Conservation (phyloP, 2,797 vertebrate species). For the Enteromius thamalakanensis region DNA sequence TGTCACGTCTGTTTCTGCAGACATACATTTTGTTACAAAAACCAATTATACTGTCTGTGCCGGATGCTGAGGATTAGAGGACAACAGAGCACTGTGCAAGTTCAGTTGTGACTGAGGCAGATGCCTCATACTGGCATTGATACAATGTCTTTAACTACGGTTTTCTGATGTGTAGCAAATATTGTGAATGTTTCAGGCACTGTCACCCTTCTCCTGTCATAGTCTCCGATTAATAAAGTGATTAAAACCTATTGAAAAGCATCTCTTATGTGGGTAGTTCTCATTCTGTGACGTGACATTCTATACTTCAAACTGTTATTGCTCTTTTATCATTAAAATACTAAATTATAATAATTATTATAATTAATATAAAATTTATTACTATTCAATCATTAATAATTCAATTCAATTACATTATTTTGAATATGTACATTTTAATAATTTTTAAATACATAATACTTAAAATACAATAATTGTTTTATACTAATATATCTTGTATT, state of each 20-base stretch:
- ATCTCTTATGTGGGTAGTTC: neutral
- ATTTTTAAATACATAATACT: neutral
- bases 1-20: constrained; percentile 43
- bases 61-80: constrained; percentile 53
- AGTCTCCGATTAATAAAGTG: constrained; percentile 11
- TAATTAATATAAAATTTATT: neutral
- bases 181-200: constrained; percentile 3
- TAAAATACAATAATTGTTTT: neutral
- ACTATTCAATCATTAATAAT: neutral
- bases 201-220: constrained; percentile 12
- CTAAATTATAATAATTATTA: neutral
- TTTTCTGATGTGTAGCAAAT: constrained; percentile 19
- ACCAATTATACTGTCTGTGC: constrained; percentile 54
- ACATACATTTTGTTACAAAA: constrained; percentile 48
- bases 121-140: constrained; percentile 28
- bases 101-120: constrained; percentile 20
- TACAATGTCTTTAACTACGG: constrained; percentile 17
- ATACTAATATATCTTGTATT: neutral
- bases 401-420: neutral
- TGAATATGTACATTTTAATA: neutral
- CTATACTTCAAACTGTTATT: neutral
- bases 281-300: neutral
- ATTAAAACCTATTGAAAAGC: neutral
- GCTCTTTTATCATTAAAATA: neutral
- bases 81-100: constrained; percentile 42